Evolutionary conservation across 1,140 invertebrate genomes (phyloP).

Genomic region (Cyclina sinensis): DNA sequence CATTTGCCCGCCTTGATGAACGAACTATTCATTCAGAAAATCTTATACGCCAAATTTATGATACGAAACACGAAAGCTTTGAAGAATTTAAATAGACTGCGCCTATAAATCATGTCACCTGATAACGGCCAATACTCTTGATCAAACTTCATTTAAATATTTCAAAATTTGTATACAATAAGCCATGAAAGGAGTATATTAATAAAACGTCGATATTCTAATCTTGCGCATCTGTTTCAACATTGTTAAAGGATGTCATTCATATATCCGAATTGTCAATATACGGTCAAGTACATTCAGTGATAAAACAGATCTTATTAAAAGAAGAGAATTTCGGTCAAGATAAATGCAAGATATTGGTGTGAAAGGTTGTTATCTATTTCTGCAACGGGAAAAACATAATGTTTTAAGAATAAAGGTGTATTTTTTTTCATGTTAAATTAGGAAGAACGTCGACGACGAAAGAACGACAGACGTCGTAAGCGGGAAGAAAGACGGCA

Average conservation of each 20-base stretch:
- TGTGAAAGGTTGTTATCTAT: neutral
- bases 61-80: constrained; percentile 21
- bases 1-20: constrained; percentile 3
- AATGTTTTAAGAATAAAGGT: neutral
- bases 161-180: constrained; percentile 39
- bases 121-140: constrained; percentile 39
- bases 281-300: neutral
- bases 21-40: constrained; percentile 32
- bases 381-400: too few species aligned
- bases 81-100: constrained; percentile 16
- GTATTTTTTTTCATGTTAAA: neutral
- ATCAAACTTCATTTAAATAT: constrained; percentile 39
- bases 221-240: neutral
- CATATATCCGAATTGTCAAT: neutral
- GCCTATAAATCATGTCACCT: constrained; percentile 31
- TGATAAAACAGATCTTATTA: neutral
- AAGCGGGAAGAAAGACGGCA: neutral
- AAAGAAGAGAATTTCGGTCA: neutral
- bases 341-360: neutral
- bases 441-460: neutral
- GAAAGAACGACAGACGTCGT: constrained; percentile 19
- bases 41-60: neutral
- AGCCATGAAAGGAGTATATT: constrained; percentile 5
- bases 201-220: neutral
- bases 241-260: neutral